Conservation (phyloP, 1,140 invertebrate species). For the Micrasema minimum region DNA sequence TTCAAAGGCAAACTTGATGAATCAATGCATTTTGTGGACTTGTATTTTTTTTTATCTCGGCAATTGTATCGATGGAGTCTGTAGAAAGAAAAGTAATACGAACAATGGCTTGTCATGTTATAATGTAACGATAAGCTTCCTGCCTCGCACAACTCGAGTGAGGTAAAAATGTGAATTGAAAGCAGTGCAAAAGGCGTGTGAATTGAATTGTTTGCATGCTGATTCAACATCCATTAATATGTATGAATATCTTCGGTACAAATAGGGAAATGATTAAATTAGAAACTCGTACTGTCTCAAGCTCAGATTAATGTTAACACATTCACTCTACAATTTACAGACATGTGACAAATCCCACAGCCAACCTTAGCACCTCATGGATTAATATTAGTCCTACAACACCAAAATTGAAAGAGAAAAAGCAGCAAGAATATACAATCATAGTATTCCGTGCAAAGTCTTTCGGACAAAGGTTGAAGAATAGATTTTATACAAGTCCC, state of each 20-base stretch:
- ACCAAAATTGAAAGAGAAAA: neutral
- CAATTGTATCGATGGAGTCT: no score
- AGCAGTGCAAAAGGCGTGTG: constrained; percentile 22
- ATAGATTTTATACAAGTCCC: no score
- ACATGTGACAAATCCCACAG: constrained; percentile 11
- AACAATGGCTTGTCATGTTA: no score
- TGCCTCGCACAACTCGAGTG: constrained; percentile 7
- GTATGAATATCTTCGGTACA: no score
- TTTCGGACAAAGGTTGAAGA: neutral
- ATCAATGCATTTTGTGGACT: no score
- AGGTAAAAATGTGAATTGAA: constrained; percentile 20
- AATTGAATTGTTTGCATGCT: constrained; percentile 11
- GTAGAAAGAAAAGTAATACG: no score
- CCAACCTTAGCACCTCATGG: constrained; percentile 34
- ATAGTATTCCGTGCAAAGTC: no score
- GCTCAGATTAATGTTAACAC: neutral
- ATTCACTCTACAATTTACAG: constrained; percentile 19
- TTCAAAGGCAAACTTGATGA: no score
- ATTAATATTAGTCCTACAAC: neutral
- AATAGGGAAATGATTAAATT: no score
- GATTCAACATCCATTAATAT: neutral
- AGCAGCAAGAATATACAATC: constrained; percentile 6
- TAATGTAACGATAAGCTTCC: no score
- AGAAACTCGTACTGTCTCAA: no score
- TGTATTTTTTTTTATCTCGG: no score